Evolutionary conservation across 1,140 invertebrate species (phyloP).

Genomic region (Reticulitermes speratus): DNA sequence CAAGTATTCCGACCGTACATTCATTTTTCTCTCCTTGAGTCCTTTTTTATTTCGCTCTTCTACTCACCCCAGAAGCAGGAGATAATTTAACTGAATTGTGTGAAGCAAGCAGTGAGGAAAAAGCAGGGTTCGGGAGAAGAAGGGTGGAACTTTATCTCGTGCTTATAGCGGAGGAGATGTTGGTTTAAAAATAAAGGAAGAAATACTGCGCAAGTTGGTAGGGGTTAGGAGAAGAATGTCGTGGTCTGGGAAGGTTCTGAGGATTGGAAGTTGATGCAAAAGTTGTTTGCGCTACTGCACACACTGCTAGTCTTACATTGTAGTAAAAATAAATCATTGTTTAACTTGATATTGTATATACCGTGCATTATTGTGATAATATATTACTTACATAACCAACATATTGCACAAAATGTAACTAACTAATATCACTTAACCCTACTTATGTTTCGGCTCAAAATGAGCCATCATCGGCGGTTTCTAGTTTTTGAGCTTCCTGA

Average conservation of each 20-base stretch:
- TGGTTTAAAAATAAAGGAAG: slow-evolving; percentile 22
- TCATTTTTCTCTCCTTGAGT: slow-evolving; percentile 21
- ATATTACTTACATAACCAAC: too few species aligned
- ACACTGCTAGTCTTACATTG: too few species aligned
- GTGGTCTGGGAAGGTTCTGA: neutral
- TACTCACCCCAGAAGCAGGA: slow-evolving; percentile 11
- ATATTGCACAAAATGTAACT: too few species aligned
- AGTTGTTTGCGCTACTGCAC: neutral
- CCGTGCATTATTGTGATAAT: too few species aligned
- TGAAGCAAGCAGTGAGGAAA: slow-evolving; percentile 10
- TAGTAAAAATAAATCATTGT: too few species aligned
- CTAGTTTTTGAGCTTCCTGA: too few species aligned
- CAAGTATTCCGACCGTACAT: neutral
- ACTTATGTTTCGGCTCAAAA: too few species aligned
- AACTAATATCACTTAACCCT: too few species aligned
- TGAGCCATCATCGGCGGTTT: too few species aligned
- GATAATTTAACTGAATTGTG: slow-evolving; percentile 33
- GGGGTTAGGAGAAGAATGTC: neutral
- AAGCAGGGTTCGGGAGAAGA: neutral
- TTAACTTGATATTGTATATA: too few species aligned
- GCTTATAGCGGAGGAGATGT: slow-evolving; percentile 29
- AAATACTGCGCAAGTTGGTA: slow-evolving; percentile 12
- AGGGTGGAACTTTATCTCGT: slow-evolving; percentile 28
- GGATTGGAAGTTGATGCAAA: neutral
- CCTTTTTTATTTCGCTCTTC: slow-evolving; percentile 29